phyloP scores from a whole-genome alignment of 2,888 invertebrate species.

The Lochmaea crataegi region DNA sequence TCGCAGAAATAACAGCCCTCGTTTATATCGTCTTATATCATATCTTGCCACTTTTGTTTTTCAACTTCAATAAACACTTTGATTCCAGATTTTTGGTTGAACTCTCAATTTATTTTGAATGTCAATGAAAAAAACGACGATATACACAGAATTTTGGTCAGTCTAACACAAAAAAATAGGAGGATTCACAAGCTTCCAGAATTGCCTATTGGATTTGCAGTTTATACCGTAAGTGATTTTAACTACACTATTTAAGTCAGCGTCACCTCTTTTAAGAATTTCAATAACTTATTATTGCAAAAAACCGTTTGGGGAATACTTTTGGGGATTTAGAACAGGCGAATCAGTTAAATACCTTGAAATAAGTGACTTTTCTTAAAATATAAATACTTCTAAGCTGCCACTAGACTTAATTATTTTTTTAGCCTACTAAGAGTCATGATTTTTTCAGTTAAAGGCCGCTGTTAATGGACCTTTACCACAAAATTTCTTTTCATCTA shows the following conservation, averaged over 20 bases:
- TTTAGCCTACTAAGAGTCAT: not conserved
- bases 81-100: constrained; percentile 60
- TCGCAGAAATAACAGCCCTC: too few species aligned
- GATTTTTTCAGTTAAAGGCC: constrained; percentile 32
- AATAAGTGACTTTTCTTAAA: not conserved
- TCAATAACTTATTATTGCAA: too few species aligned
- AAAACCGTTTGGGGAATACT: too few species aligned
- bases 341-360: too few species aligned
- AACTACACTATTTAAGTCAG: too few species aligned
- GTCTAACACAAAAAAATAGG: constrained; percentile 95
- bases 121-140: constrained; percentile 82
- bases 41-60: too few species aligned
- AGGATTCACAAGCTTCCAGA: constrained; percentile 92
- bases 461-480: constrained; percentile 26
- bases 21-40: too few species aligned
- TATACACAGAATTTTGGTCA: constrained; percentile 91
- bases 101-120: constrained; percentile 89
- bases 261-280: too few species aligned
- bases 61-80: not conserved
- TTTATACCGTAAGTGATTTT: constrained; percentile 76
- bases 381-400: not conserved
- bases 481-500: constrained; percentile 37
- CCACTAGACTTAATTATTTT: too few species aligned
- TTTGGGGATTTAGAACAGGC: too few species aligned
- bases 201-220: constrained; percentile 92